Evolutionary conservation across 2,113 vertebrate species (phyloP).

Genomic region (human): GRCh38 chr12:94446501-94447000

Average conservation of each 20-base stretch:
- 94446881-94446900: neutral
- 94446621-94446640: too few species aligned
- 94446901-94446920: neutral
- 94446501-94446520: too few species aligned
- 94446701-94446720: too few species aligned
- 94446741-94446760: neutral
- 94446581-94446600: too few species aligned
- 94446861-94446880: neutral
- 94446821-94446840: neutral
- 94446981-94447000: neutral
- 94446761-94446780: neutral
- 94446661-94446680: too few species aligned
- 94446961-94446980: neutral
- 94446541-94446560: too few species aligned
- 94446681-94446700: too few species aligned
- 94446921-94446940: neutral
- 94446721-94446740: neutral
- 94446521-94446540: too few species aligned
- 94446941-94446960: neutral
- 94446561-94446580: too few species aligned
- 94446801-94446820: neutral
- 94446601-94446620: too few species aligned
- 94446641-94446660: too few species aligned
- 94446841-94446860: neutral
- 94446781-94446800: neutral